Conservation (phyloP, 2,113 vertebrate genomes). For the Cyanoderma ruficeps region DNA sequence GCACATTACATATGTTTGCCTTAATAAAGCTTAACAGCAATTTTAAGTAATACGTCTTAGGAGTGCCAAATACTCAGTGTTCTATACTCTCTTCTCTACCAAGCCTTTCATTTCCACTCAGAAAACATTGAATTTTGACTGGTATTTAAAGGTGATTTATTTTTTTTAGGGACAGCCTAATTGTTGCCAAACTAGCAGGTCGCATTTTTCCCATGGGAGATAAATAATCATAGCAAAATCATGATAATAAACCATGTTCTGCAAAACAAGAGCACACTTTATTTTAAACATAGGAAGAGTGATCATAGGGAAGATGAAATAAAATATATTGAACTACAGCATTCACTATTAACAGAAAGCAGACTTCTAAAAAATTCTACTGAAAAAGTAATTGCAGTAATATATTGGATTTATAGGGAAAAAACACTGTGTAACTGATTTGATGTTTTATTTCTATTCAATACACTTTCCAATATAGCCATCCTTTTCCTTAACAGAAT, state of each 20-base stretch:
- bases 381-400: not conserved
- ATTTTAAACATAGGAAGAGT: not conserved
- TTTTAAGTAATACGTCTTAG: not conserved
- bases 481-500: not conserved
- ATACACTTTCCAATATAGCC: not conserved
- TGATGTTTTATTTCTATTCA: not conserved
- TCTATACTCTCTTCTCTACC: not conserved
- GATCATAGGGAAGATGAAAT: not conserved
- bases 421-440: not conserved
- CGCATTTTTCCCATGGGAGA: not conserved
- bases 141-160: not conserved
- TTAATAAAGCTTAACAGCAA: not conserved
- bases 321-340: not conserved
- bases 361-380: not conserved
- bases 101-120: not conserved
- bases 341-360: not conserved
- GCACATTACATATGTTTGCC: not conserved
- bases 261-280: not conserved
- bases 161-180: not conserved
- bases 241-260: not conserved
- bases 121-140: not conserved
- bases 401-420: not conserved
- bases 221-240: not conserved
- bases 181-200: not conserved
- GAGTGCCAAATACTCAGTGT: not conserved